These are phyloP conservation scores for Porites lobata DNA, from an alignment of 92 coral and sea anemone species.

Conservation along the genomic window DNA sequence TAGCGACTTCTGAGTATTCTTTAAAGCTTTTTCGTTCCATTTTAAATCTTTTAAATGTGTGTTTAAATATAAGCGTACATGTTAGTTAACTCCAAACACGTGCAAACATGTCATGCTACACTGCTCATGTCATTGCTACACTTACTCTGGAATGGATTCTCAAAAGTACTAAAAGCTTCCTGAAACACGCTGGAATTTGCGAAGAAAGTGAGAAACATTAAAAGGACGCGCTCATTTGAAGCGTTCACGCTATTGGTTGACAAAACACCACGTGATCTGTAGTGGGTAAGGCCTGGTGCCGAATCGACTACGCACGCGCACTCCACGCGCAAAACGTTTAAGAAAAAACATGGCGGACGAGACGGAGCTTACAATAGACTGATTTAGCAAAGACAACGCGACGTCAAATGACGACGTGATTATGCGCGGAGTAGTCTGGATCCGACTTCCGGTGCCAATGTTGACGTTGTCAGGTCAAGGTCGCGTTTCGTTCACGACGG, in stretches of 20 bases:
- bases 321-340: background rate
- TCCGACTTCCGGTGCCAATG: conserved; percentile 11
- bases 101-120: background rate
- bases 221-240: conserved; percentile 55
- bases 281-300: background rate
- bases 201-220: conserved; percentile 33
- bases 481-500: background rate
- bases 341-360: conserved; percentile 51
- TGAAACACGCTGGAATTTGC: conserved; percentile 5
- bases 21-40: too few species aligned
- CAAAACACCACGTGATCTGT: conserved; percentile 39
- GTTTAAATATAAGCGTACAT: too few species aligned
- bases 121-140: too few species aligned
- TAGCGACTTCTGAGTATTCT: too few species aligned
- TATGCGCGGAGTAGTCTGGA: conserved; percentile 16
- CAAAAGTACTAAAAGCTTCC: conserved; percentile 26
- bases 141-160: background rate
- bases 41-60: too few species aligned
- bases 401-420: too few species aligned
- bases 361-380: background rate
- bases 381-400: background rate
- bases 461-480: background rate
- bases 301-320: background rate
- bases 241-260: conserved; percentile 45
- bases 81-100: too few species aligned